Conservation (phyloP, 2,113 vertebrate genomes). For the Phyllostomus hastatus region DNA sequence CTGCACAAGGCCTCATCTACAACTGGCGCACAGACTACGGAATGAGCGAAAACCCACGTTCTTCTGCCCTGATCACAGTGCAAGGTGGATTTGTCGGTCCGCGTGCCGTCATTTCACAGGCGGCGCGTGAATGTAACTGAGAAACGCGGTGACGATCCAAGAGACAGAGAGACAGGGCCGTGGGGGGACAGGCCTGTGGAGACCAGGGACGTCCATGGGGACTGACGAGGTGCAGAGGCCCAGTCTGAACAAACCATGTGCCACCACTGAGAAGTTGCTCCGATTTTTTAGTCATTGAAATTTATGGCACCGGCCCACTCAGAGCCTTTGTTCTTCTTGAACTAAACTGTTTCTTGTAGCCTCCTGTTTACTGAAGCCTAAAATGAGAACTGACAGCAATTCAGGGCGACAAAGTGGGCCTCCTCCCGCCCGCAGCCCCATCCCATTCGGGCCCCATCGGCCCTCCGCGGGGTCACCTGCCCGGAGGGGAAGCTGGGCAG, state of each 20-base stretch:
- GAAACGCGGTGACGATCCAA: conserved; percentile 12
- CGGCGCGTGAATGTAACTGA: neutral
- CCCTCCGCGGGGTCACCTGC: conserved; percentile 67
- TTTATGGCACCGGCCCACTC: conserved; percentile 81
- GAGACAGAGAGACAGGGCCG: conserved; percentile 1
- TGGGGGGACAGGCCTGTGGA: conserved; percentile 70
- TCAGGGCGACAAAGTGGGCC: conserved; percentile 85
- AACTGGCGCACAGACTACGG: neutral
- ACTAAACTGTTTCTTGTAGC: conserved; percentile 82
- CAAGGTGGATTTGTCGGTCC: neutral
- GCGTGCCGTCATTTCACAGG: neutral
- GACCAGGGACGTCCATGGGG: conserved; percentile 62
- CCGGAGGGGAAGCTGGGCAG: conserved; percentile 78
- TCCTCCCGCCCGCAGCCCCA: conserved; percentile 72
- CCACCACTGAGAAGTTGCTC: conserved; percentile 80
- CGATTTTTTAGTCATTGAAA: conserved; percentile 83
- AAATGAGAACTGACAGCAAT: conserved; percentile 90
- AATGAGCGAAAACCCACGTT: neutral
- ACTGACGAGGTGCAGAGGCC: conserved; percentile 69
- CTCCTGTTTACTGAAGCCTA: conserved; percentile 87
- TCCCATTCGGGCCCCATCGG: conserved; percentile 81
- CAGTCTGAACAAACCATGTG: conserved; percentile 66
- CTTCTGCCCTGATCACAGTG: neutral
- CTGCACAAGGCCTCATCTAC: neutral
- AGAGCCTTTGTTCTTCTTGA: conserved; percentile 82